A percentile compares a stretch with the other conserved stretches of the same genome.
Evolutionary conservation across 2,888 invertebrate species (phyloP).

Genomic region (Limnephilus rhombicus): DNA sequence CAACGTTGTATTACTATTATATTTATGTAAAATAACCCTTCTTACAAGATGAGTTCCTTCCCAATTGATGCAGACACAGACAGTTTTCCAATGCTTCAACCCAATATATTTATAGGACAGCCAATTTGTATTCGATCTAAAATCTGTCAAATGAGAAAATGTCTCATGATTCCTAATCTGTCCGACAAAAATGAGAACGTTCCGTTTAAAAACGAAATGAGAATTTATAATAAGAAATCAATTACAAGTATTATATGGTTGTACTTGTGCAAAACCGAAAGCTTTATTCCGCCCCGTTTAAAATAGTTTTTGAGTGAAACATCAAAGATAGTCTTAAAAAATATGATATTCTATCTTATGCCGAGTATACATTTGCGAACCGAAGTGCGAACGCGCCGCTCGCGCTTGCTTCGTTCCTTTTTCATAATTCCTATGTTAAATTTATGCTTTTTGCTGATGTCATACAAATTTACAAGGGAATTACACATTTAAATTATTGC

Average conservation of each 20-base stretch:
- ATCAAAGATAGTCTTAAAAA: background rate
- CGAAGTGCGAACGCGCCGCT: too few species aligned
- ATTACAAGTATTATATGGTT: background rate
- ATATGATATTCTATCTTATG: too few species aligned
- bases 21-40: background rate
- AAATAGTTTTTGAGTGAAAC: background rate
- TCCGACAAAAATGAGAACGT: background rate
- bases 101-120: background rate
- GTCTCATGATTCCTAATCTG: background rate
- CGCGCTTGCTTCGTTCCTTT: too few species aligned
- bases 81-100: background rate
- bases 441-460: too few species aligned
- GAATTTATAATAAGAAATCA: background rate
- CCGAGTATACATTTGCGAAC: too few species aligned
- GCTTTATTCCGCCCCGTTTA: background rate
- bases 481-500: too few species aligned
- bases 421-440: too few species aligned
- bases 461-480: too few species aligned
- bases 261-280: background rate
- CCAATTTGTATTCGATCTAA: background rate
- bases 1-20: accelerated
- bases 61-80: background rate
- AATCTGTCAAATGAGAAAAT: background rate
- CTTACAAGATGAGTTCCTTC: background rate
- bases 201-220: background rate